A percentile compares a stretch with the other conserved stretches of the same genome.
Conservation (phyloP, 2,888 invertebrate species). For the Phrixothrix hirtus region DNA sequence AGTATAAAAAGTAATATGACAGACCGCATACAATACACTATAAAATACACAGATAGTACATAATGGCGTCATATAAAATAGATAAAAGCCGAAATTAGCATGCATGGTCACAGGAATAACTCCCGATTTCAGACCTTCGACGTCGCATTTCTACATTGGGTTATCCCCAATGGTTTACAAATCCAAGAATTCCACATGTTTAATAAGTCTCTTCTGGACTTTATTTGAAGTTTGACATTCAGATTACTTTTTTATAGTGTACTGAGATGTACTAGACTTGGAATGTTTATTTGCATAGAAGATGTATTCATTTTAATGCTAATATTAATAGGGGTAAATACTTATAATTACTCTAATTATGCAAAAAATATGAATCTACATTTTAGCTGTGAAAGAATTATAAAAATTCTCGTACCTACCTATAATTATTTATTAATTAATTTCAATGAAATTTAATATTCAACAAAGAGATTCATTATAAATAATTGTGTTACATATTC, state of each 20-base stretch:
- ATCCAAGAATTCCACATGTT: not conserved
- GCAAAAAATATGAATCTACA: too few relatives aligned
- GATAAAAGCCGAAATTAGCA: not conserved
- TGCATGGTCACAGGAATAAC: constrained; percentile 6
- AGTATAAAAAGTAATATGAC: too few relatives aligned
- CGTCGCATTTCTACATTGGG: not conserved
- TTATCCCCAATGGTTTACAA: not conserved
- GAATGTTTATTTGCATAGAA: too few relatives aligned
- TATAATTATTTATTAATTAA: constrained; percentile 24
- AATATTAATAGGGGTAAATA: too few relatives aligned
- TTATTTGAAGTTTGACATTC: not conserved
- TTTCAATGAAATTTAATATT: constrained; percentile 29
- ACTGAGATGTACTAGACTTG: too few relatives aligned
- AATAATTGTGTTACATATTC: constrained; percentile 35
- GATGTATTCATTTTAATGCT: too few relatives aligned
- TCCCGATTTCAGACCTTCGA: constrained; percentile 2
- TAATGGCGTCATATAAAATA: not conserved
- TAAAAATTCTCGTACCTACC: not conserved
- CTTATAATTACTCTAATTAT: too few relatives aligned
- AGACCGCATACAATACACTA: too few relatives aligned
- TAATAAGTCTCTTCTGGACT: not conserved
- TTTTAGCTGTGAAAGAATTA: too few relatives aligned
- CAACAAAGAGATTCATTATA: constrained; percentile 28
- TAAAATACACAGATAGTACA: not conserved
- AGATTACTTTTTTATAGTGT: not conserved